phyloP scores from a whole-genome alignment of 1,140 invertebrate genomes.

The Centruroides sculpturatus region DNA sequence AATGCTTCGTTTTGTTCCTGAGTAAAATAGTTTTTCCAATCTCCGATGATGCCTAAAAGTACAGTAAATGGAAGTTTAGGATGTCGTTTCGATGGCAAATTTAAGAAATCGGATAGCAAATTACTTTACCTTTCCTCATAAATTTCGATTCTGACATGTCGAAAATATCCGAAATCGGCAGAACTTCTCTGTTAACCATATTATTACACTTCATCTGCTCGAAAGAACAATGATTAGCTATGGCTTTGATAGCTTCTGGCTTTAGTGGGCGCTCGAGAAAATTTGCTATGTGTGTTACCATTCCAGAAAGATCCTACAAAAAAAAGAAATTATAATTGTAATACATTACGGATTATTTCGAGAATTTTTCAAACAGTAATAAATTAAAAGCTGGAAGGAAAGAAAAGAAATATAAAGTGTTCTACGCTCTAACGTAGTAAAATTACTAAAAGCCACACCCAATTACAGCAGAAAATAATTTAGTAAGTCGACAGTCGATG shows the following conservation, averaged over 20 bases:
- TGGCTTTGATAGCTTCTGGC: conserved; percentile 20
- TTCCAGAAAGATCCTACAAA: conserved; percentile 26
- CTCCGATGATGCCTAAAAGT: conserved; percentile 44
- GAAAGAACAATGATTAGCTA: conserved; percentile 33
- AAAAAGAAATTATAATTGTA: not conserved
- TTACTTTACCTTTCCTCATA: conserved; percentile 29
- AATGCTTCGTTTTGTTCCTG: conserved; percentile 44
- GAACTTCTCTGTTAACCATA: conserved; percentile 18
- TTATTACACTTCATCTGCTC: conserved; percentile 30
- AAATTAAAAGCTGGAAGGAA: no score
- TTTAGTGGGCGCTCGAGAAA: conserved; percentile 32
- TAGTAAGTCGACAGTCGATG: no score
- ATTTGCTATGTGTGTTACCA: conserved; percentile 30
- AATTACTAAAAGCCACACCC: no score
- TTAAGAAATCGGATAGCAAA: no score
- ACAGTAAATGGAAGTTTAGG: no score
- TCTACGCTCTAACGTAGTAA: no score
- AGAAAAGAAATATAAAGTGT: no score
- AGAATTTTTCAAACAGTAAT: no score
- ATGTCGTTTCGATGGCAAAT: no score
- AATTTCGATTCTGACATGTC: conserved; percentile 24
- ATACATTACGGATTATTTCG: not conserved
- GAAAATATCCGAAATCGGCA: conserved; percentile 18
- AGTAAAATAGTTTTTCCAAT: conserved; percentile 68
- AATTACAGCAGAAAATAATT: no score